Conservation (phyloP, 2,113 vertebrate species). For the Sylvietta virens region DNA sequence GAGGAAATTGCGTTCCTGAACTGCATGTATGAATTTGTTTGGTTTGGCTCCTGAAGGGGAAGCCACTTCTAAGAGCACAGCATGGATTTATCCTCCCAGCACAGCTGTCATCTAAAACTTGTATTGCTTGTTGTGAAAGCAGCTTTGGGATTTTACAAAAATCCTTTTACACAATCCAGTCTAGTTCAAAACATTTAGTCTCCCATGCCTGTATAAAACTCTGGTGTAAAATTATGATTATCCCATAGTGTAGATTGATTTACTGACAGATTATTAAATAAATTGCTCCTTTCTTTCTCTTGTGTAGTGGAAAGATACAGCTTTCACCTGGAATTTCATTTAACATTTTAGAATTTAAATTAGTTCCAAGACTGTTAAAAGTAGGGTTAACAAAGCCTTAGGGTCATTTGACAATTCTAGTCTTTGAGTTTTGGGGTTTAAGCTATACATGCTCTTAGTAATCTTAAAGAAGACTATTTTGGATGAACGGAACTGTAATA, state of each 20-base stretch:
- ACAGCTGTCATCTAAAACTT: background rate
- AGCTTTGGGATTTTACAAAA: background rate
- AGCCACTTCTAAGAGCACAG: background rate
- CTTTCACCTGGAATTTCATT: background rate
- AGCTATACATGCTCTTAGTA: background rate
- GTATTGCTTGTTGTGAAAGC: background rate
- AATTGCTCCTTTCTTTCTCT: background rate
- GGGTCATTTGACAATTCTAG: background rate
- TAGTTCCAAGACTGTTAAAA: background rate
- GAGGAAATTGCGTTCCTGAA: background rate
- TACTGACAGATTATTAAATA: background rate
- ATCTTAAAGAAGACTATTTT: background rate
- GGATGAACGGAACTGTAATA: background rate
- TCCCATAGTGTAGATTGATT: background rate
- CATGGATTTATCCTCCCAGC: background rate
- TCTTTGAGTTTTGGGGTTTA: background rate
- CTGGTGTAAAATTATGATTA: background rate
- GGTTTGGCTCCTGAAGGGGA: background rate
- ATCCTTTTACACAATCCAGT: background rate
- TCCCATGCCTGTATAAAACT: background rate
- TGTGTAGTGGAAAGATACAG: background rate
- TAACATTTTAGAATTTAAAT: background rate
- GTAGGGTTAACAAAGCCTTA: background rate
- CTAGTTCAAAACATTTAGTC: background rate
- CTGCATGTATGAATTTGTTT: background rate